These are phyloP conservation scores for Bubo blakistoni DNA, from an alignment of 2,113 vertebrate genomes.

Conservation along the genomic window DNA sequence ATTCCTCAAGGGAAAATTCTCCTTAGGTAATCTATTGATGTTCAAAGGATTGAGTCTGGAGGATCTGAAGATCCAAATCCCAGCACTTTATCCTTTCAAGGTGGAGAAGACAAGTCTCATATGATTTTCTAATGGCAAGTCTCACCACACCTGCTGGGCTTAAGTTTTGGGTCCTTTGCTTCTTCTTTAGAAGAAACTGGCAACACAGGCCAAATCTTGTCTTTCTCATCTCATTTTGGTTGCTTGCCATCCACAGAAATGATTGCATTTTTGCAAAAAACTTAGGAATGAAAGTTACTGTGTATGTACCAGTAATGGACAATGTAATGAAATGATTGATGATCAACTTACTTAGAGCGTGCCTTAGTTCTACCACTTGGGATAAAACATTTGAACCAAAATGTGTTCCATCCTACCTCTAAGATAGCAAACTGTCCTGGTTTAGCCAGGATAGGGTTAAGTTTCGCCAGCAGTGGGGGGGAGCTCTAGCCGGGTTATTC, in stretches of 20 bases:
- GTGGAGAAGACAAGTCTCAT: not conserved
- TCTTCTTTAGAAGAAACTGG: not conserved
- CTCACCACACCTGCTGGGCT: not conserved
- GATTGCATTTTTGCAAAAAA: not conserved
- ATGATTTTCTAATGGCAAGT: not conserved
- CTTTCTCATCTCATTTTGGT: not conserved
- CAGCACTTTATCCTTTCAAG: not conserved
- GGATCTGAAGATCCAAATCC: not conserved
- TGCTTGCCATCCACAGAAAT: not conserved
- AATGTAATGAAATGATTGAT: not conserved
- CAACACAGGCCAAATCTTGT: not conserved
- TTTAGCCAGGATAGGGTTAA: too few relatives aligned
- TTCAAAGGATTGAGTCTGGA: not conserved
- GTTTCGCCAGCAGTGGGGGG: too few relatives aligned
- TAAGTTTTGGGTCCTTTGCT: not conserved
- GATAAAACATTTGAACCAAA: not conserved
- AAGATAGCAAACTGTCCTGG: not conserved
- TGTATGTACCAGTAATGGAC: not conserved
- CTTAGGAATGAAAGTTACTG: not conserved
- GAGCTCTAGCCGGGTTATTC: too few relatives aligned
- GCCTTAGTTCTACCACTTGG: not conserved
- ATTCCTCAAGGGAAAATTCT: slow-evolving; percentile 19
- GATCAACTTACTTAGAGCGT: not conserved
- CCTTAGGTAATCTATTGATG: not conserved
- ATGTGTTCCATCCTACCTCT: not conserved